phyloP scores from a whole-genome alignment of 2,113 vertebrate genomes.

The Urocitellus parryii region DNA sequence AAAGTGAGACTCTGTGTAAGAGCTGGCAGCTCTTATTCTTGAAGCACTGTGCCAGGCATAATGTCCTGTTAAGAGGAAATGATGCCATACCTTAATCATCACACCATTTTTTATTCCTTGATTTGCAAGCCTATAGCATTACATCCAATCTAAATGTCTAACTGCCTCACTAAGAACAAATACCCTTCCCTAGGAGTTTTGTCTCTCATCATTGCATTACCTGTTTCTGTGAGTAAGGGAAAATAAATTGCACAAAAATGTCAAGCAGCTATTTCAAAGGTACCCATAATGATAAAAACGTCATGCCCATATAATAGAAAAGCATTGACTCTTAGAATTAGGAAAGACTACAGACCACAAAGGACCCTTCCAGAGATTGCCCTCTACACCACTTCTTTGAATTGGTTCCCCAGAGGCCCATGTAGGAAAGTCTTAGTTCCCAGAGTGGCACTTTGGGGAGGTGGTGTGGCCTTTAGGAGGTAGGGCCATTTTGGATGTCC shows the following conservation, averaged over 20 bases:
- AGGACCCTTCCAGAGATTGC: not conserved
- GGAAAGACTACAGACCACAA: not conserved
- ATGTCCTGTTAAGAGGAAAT: not conserved
- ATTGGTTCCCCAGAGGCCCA: not conserved
- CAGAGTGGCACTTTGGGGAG: not conserved
- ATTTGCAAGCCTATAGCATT: not conserved
- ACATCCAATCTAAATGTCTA: not conserved
- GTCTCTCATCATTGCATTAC: not conserved
- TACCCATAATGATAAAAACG: not conserved
- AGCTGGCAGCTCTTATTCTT: not conserved
- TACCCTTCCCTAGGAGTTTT: not conserved
- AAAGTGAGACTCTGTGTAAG: not conserved
- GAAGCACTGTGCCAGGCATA: not conserved
- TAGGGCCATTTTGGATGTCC: fast-evolving
- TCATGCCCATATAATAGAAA: not conserved
- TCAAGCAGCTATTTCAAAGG: not conserved
- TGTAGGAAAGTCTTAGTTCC: not conserved
- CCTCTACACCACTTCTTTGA: not conserved
- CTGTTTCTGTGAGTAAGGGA: constrained; percentile 4
- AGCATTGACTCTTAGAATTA: not conserved
- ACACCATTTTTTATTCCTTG: not conserved
- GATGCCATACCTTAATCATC: not conserved
- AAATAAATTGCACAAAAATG: constrained; percentile 2
- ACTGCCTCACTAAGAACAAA: not conserved
- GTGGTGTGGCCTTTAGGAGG: not conserved